Evolutionary conservation across 1,140 invertebrate species (phyloP).

Genomic region (Drosophila burlai): DNA sequence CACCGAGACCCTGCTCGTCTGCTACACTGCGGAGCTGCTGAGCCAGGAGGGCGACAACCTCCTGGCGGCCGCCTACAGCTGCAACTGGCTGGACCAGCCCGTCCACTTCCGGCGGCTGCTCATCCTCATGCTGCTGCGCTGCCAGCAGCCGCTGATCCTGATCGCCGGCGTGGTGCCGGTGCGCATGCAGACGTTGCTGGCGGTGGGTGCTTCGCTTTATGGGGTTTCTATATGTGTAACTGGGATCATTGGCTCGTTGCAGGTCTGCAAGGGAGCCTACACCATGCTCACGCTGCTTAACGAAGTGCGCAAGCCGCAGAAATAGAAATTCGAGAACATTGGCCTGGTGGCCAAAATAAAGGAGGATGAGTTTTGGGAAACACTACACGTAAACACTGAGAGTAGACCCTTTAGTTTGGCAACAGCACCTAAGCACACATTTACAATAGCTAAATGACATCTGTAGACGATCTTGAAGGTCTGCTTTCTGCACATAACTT

Average conservation of each 20-base stretch:
- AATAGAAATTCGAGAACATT: background rate
- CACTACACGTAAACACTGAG: background rate
- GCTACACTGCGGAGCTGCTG: slow-evolving; percentile 62
- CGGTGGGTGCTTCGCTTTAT: slow-evolving; percentile 30
- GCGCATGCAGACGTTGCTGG: slow-evolving; percentile 50
- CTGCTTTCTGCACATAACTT: no score
- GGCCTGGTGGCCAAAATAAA: background rate
- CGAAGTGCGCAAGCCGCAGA: slow-evolving; percentile 3
- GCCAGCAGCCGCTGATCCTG: slow-evolving; percentile 49
- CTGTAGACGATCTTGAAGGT: no score
- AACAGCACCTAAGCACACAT: background rate
- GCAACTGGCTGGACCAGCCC: slow-evolving; percentile 68
- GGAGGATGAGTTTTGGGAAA: background rate
- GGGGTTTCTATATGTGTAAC: no score
- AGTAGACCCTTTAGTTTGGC: background rate
- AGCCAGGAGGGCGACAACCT: slow-evolving; percentile 42
- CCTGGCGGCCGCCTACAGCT: slow-evolving; percentile 48
- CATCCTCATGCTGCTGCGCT: slow-evolving; percentile 51
- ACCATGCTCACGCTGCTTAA: slow-evolving; percentile 65
- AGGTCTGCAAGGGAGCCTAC: slow-evolving; percentile 66
- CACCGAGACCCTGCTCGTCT: slow-evolving; percentile 59
- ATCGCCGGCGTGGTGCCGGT: slow-evolving; percentile 52
- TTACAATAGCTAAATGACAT: background rate
- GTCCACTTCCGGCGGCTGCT: slow-evolving; percentile 49
- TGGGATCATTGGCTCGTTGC: background rate